phyloP scores from a whole-genome alignment of 2,797 vertebrate genomes.

The Diglossa cyanea region DNA sequence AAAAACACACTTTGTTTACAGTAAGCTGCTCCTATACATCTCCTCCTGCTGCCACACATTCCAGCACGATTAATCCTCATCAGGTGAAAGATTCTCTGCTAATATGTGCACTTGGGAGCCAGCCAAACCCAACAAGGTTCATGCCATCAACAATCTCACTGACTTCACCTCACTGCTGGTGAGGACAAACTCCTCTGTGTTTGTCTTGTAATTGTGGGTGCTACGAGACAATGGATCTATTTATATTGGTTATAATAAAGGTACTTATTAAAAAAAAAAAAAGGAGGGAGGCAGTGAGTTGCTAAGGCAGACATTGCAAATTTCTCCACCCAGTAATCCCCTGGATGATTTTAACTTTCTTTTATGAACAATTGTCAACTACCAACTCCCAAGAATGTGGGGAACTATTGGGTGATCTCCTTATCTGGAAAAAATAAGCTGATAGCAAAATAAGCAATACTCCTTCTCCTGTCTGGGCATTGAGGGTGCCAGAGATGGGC shows the following conservation, averaged over 20 bases:
- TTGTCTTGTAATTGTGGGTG: background rate
- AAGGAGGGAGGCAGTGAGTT: accelerated
- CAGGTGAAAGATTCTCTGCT: background rate
- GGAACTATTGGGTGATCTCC: background rate
- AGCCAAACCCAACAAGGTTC: conserved; percentile 25
- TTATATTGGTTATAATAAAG: background rate
- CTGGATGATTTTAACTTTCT: background rate
- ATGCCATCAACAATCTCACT: background rate
- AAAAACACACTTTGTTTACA: background rate
- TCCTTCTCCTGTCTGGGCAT: background rate
- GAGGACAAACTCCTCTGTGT: background rate
- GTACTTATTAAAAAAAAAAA: background rate
- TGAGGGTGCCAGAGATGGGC: background rate
- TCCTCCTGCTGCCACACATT: background rate
- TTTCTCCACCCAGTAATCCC: background rate
- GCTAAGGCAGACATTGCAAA: background rate
- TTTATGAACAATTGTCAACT: background rate
- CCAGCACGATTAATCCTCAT: background rate
- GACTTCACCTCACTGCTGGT: background rate
- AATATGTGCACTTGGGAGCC: background rate
- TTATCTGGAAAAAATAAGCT: background rate
- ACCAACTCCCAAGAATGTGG: background rate
- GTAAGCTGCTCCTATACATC: background rate
- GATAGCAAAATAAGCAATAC: background rate
- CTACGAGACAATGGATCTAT: background rate